A percentile compares a stretch with the other conserved stretches of the same genome.
Conservation (phyloP, 2,113 vertebrate genomes). For the Dasyurus viverrinus region DNA sequence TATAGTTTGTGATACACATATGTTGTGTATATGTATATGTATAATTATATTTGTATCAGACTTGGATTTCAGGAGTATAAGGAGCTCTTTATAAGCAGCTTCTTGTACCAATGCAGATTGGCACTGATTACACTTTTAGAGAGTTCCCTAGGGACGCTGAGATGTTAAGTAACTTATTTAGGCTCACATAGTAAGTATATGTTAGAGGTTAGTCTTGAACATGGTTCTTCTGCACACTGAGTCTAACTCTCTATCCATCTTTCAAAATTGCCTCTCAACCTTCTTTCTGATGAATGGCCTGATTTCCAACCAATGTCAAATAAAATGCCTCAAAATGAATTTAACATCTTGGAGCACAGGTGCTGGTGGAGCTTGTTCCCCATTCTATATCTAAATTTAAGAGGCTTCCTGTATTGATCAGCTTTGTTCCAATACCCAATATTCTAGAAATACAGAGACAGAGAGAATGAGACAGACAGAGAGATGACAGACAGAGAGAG, state of each 20-base stretch:
- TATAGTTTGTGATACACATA: not conserved
- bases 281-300: constrained; percentile 16
- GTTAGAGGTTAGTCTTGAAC: not conserved
- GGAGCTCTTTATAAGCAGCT: not conserved
- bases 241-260: not conserved
- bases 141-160: not conserved
- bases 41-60: not conserved
- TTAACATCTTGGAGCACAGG: constrained; percentile 31
- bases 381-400: constrained; percentile 37
- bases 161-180: not conserved
- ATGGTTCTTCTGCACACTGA: not conserved
- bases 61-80: not conserved
- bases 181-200: not conserved
- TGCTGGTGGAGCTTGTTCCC: not conserved
- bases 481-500: too few species aligned
- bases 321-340: not conserved
- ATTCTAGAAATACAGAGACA: not conserved
- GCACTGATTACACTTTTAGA: not conserved
- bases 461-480: too few species aligned
- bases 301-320: constrained; percentile 9
- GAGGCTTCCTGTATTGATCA: constrained; percentile 1
- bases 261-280: not conserved
- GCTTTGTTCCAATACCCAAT: not conserved
- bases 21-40: not conserved
- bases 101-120: not conserved